phyloP scores from a whole-genome alignment of 2,113 vertebrate species.

The Labrus mixtus region DNA sequence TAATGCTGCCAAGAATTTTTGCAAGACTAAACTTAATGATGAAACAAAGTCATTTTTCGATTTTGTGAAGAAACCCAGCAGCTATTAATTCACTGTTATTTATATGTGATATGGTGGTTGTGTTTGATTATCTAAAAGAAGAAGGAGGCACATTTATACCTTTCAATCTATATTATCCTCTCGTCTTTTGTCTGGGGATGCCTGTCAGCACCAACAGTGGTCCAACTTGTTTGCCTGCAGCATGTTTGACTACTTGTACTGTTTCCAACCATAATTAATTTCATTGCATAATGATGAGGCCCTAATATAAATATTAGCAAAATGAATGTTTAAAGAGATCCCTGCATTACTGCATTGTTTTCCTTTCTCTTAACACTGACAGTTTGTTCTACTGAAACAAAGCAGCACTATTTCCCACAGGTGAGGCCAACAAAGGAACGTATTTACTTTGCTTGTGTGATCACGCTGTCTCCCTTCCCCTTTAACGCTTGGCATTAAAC shows the following conservation, averaged over 20 bases:
- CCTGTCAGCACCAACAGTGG: conserved; percentile 63
- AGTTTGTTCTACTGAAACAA: conserved; percentile 67
- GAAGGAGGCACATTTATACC: conserved; percentile 21
- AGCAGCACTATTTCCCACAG: conserved; percentile 65
- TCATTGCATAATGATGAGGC: conserved; percentile 50
- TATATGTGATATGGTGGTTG: conserved; percentile 52
- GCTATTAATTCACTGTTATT: conserved; percentile 55
- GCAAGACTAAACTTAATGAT: conserved; percentile 73
- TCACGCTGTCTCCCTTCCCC: conserved; percentile 59
- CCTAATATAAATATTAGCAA: conserved; percentile 64
- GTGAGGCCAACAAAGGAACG: conserved; percentile 65
- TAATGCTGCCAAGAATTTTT: conserved; percentile 78
- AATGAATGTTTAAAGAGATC: conserved; percentile 57
- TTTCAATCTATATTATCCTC: conserved; percentile 48
- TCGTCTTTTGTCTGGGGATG: conserved; percentile 61
- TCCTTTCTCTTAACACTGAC: conserved; percentile 51
- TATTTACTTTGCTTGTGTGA: conserved; percentile 78
- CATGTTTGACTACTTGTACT: conserved; percentile 52
- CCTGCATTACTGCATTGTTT: conserved; percentile 30
- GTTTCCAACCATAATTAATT: conserved; percentile 66
- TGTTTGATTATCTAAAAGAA: conserved; percentile 42
- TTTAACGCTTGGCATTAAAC: conserved; percentile 79
- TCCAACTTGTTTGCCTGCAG: conserved; percentile 69
- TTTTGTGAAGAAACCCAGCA: conserved; percentile 48
- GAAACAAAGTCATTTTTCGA: conserved; percentile 62